phyloP scores from a whole-genome alignment of 2,888 invertebrate species.

The Adela reaumurella region DNA sequence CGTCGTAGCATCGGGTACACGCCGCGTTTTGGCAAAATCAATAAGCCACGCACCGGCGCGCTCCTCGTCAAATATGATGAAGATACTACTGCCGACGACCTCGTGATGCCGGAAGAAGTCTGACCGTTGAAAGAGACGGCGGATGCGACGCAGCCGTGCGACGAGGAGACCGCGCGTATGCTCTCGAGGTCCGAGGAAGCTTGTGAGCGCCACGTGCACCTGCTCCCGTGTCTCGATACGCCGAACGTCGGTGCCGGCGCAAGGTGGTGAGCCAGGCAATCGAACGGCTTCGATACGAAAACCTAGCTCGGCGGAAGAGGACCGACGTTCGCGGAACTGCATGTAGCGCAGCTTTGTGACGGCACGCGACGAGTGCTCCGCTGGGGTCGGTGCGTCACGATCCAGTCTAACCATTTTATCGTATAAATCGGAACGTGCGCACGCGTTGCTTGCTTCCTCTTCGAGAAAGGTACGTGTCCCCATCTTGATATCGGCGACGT shows the following conservation, averaged over 20 bases:
- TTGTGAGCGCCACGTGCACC: conserved; percentile 67
- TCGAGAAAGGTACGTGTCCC: conserved; percentile 95
- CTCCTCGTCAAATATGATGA: conserved; percentile 87
- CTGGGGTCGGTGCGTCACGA: conserved; percentile 76
- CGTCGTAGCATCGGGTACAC: conserved; percentile 62
- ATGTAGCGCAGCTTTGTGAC: conserved; percentile 96
- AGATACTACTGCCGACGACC: conserved; percentile 90
- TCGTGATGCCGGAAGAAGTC: conserved; percentile 84
- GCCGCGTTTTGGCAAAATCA: conserved; percentile 92
- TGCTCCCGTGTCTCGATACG: conserved; percentile 77
- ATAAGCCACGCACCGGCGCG: conserved; percentile 94
- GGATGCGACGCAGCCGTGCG: conserved; percentile 71
- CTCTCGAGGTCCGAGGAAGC: conserved; percentile 67
- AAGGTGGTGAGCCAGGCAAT: conserved; percentile 74
- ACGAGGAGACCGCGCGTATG: conserved; percentile 67
- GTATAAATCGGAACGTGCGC: conserved; percentile 82
- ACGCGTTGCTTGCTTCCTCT: conserved; percentile 87
- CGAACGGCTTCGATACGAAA: conserved; percentile 96
- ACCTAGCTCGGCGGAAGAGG: conserved; percentile 88
- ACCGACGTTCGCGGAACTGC: conserved; percentile 91
- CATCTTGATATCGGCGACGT: conserved; percentile 97
- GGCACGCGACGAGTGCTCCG: conserved; percentile 76
- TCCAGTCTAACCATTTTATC: conserved; percentile 95
- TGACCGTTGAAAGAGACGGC: conserved; percentile 76
- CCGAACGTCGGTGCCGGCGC: conserved; percentile 86